Percentiles rank a stretch among this genome's conserved stretches.
Evolutionary conservation across 2,888 invertebrate species (phyloP).

Genomic region (Drosophila pseudotakahashii): DNA sequence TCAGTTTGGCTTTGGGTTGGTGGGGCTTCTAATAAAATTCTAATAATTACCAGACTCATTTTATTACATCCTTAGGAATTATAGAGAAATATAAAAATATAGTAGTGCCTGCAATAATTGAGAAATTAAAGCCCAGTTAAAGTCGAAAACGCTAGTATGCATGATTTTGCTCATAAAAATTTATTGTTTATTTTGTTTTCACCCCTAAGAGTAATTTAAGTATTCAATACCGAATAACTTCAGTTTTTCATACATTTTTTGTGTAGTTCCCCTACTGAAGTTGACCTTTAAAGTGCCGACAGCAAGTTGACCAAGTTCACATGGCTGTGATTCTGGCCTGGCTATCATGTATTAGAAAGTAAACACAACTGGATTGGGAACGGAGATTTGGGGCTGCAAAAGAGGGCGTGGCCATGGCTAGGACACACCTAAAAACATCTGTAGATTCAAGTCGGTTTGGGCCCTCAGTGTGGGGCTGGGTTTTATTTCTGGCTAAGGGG

Average conservation of each 20-base stretch:
- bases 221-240: background rate
- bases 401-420: constrained; percentile 39
- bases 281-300: constrained; percentile 31
- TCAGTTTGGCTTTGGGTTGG: background rate
- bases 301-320: constrained; percentile 69
- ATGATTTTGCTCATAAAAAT: background rate
- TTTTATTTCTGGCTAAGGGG: constrained; percentile 14
- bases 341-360: constrained; percentile 73
- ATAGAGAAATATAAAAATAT: background rate
- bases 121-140: too few relatives aligned
- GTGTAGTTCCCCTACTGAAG: background rate
- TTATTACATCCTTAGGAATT: background rate
- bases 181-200: background rate
- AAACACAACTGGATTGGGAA: constrained; percentile 43
- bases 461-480: constrained; percentile 61
- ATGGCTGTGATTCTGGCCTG: constrained; percentile 54
- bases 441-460: constrained; percentile 44
- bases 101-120: background rate
- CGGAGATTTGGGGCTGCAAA: constrained; percentile 53
- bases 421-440: constrained; percentile 54
- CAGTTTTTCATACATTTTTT: constrained; percentile 6
- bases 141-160: too few relatives aligned
- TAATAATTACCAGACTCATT: background rate
- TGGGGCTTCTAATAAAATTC: background rate
- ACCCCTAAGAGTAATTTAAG: background rate